Conservation (phyloP, 2,888 invertebrate genomes). For the Malacosoma neustria region DNA sequence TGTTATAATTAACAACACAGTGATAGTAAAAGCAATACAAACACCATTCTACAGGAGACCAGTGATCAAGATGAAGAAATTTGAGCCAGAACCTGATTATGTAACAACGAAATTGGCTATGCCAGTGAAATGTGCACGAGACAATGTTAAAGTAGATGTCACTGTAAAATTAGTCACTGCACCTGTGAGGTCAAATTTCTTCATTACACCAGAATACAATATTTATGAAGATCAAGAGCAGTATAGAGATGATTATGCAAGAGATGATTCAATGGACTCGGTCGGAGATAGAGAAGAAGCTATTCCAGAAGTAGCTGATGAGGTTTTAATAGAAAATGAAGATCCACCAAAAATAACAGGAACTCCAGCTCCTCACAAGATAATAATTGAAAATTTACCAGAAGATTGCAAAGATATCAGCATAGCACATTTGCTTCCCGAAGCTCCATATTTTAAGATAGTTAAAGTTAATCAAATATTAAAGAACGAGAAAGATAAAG, state of each 20-base stretch:
- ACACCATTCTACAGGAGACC: conserved; percentile 13
- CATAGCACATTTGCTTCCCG: conserved; percentile 41
- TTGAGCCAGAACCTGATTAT: conserved; percentile 11
- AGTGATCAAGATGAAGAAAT: conserved; percentile 38
- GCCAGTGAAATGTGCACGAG: conserved; percentile 36
- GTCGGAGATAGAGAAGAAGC: conserved; percentile 15
- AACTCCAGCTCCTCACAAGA: conserved; percentile 20
- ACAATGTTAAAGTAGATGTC: conserved; percentile 13
- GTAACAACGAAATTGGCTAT: conserved; percentile 21
- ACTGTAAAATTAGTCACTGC: conserved; percentile 27
- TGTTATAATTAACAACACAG: conserved; percentile 6
- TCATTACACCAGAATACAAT: background rate
- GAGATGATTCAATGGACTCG: too few relatives aligned
- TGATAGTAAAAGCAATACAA: conserved; percentile 23
- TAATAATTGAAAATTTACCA: conserved; percentile 36
- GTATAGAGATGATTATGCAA: conserved; percentile 13
- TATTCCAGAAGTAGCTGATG: conserved; percentile 54
- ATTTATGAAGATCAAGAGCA: conserved; percentile 7
- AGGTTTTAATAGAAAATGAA: conserved; percentile 38
- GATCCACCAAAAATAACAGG: conserved; percentile 21
- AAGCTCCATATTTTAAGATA: conserved; percentile 56
- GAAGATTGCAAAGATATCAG: conserved; percentile 27
- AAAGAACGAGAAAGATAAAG: conserved; percentile 1
- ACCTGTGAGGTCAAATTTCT: conserved; percentile 4
- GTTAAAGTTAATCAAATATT: conserved; percentile 40